Base-by-base conservation (phyloP, 2,113 vertebrate species). In the Poecilia latipinna region DNA sequence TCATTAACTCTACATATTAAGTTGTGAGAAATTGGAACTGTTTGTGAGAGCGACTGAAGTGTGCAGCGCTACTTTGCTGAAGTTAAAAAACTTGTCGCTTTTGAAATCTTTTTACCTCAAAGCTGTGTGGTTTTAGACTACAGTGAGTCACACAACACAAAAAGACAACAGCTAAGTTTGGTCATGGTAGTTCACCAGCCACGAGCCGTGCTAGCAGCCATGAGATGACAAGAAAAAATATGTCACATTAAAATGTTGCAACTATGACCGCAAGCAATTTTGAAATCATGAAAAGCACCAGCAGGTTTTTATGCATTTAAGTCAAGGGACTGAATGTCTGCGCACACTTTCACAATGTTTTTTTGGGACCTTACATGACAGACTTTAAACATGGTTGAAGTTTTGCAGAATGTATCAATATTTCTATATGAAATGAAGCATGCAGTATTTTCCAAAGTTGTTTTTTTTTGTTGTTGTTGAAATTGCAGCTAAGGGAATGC, bases 221-320 rank as follows among this genome's bases (percentile, higher is more conserved):
- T 69, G 60, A 72, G 33, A 26, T 64, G 63, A 77, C 74, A 60
- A 24, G 33, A 28, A 51, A 2, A 74, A 65, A 51, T 26, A 28
- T 15, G 22, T 44, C n/a, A 31, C 19, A 17, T 42, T 39, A 32
- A 24, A 35, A 26, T 70, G 57, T 39, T 22, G 22, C 17, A 76
- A 76, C 0, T 0, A 3, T 17, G 61, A 80, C 33, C 83, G 62
- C 65, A 35, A 3, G 8, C 13, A 63, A 31, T 8, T 69, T 63
- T 70, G 67, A 68, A 70, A 68, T 19, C 15, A 63, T 15, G 3
- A 8, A 32, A 22, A 61, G 28, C 28, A 35, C 15, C 61, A 17
- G 32, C 33, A 31, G 42, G 42, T 51, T 51, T 54, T 29, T 57
- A n/a, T 57, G 22, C 11, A 8, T 24, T 57, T 57, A n/a, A 57